Base-by-base conservation (phyloP, 2,888 invertebrate species). In the Eupithecia pulchellata region DNA sequence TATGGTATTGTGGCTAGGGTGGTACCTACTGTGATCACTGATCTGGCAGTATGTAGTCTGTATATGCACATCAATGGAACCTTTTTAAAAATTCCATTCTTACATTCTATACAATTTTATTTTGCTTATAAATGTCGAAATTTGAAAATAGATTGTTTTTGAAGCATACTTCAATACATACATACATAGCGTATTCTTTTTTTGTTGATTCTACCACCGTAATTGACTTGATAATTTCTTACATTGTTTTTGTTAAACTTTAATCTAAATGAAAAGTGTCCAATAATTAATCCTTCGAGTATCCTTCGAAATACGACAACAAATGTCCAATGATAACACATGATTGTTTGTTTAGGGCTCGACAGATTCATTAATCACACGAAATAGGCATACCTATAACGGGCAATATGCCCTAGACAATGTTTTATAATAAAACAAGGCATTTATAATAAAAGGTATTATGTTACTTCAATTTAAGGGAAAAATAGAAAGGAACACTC, bases 271-370 rank as follows among this genome's bases (percentile, higher is more conserved):
- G 57, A 57, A 29, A 17, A 5, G 29, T 29, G 8, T 14, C 17
- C 5, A 57, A 30, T 58, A 58, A 27, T 17, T 30, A 29, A 30
- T n/a, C 9, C 20, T 34, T 60, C 14, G 60, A 30, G 34, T 58
- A 66, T 36, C 5, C 20, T n/a, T n/a, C n/a, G n/a, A 32, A 4
- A 17, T 11, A 57, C 57, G 57, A n/a, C 64, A 55, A 39, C 39
- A 66, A 70, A 67, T 60, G 63, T 17, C 68, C 62, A 67, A 75
- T 75, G 72, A 71, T 68, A 75, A 72, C 69, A 68, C 65, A 76
- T 74, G 67, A 64, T 58, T 72, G 74, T 71, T 74, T 74, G 64
- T 52, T 69, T 72, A 76, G 71, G 72, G 42, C 66, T 36, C 64
- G 66, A 57, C 42, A 63, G 62, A 9, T 64, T 64, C 63, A 66